Base-by-base conservation (phyloP, 53 echinoderm and acorn worm species). In the Actinopyga echinites region DNA sequence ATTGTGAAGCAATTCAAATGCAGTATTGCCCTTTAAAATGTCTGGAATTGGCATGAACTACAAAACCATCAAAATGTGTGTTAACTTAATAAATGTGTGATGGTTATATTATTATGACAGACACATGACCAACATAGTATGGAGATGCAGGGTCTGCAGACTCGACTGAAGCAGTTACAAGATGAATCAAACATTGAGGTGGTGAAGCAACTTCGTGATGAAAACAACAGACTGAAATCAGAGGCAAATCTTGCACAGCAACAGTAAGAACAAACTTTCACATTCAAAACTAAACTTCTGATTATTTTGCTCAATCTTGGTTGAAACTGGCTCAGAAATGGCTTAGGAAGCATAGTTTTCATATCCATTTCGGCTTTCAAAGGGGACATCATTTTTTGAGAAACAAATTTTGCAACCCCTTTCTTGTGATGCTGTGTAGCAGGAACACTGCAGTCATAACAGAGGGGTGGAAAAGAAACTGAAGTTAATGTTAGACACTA, bases 51-150 rank as follows among this genome's bases (percentile, higher is more conserved):
- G 13, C 4, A 38, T 32, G 73, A 71, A 23, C 1, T 1, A 6
- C 13, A 1, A 35, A 79, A 54, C 44, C n/a, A 40, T 0, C 8
- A 17, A 38, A 4, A 55, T 1, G 5, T 28, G 56, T 30, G 2
- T 64, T 29, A 31, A 11, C 32, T 37, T 8, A 63, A 20, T 29
- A 34, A 57, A 28, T 25, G 1, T 29, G n/a, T 25, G 1, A 8
- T 0, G 62, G 11, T 62, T 62, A 21, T 30, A 5, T 62, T 58
- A 0, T 33, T 74, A 15, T 61, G 74, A 63, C 69, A 99, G 99
- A 99, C 89, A 58, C 99, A 99, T 58, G 95, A 99, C 17, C 74
- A 82, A 61, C 99, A 99, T 49, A 59, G 75, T 55, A 83, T 83
- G 25, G 99, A 99, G 53, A 89, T 92, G 23, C 91, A 95, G 56